Percentiles rank a stretch among this genome's conserved stretches.
These are phyloP conservation scores for Torymus texanus DNA, from an alignment of 2,888 invertebrate species.

Conservation along the genomic window DNA sequence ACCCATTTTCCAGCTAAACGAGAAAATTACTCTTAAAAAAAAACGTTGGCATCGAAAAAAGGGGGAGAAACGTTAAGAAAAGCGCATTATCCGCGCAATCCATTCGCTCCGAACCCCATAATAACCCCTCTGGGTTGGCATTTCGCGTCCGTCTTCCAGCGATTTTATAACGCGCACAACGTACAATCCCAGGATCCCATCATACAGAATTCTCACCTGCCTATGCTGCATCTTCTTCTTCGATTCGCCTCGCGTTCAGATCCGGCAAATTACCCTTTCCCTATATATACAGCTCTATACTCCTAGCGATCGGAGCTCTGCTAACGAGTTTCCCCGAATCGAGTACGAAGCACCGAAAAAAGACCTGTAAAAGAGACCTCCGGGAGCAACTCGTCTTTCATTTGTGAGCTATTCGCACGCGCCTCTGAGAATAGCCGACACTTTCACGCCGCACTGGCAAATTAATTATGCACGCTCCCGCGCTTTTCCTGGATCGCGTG, in stretches of 20 bases:
- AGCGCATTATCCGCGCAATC: slow-evolving; percentile 18
- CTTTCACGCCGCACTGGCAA: neutral
- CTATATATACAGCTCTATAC: neutral
- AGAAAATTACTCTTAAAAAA: slow-evolving; percentile 32
- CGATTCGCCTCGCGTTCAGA: neutral
- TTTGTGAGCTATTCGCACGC: neutral
- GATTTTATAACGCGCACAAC: slow-evolving; percentile 2
- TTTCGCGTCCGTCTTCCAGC: slow-evolving; percentile 23
- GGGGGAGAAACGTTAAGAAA: slow-evolving; percentile 15
- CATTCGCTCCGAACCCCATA: neutral
- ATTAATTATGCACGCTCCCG: slow-evolving; percentile 45
- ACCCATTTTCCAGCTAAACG: slow-evolving; percentile 22
- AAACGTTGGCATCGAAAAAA: slow-evolving; percentile 8
- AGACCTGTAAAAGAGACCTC: slow-evolving; percentile 32
- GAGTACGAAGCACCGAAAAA: neutral
- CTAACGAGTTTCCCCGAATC: slow-evolving; percentile 36
- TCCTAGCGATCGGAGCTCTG: too few relatives aligned
- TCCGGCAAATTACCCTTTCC: slow-evolving; percentile 34
- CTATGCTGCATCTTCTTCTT: neutral
- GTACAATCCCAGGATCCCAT: slow-evolving; percentile 13
- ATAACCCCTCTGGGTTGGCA: slow-evolving; percentile 17
- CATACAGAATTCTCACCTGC: slow-evolving; percentile 22
- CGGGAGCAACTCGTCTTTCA: slow-evolving; percentile 32
- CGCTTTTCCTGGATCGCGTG: neutral
- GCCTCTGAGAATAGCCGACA: neutral